Conservation (phyloP, 2,888 invertebrate species). For the Callimorpha dominula region DNA sequence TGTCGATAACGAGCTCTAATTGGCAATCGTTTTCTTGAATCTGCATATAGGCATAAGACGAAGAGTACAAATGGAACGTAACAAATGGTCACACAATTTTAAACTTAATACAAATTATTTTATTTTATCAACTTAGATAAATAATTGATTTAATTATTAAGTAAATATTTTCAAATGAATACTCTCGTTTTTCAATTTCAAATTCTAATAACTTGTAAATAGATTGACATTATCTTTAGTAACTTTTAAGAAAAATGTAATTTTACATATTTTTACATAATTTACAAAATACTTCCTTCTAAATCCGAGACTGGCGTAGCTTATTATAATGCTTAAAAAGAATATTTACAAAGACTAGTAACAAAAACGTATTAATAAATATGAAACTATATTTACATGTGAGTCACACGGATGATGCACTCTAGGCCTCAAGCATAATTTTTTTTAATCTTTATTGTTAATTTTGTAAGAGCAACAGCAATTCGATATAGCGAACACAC, state of each 20-base stretch:
- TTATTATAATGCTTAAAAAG: conserved; percentile 49
- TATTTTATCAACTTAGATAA: neutral
- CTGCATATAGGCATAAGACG: no score
- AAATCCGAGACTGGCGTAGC: conserved; percentile 16
- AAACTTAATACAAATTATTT: neutral
- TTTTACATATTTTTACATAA: neutral
- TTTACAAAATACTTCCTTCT: conserved; percentile 8
- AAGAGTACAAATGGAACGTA: no score
- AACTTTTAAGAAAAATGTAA: neutral
- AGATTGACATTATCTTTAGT: neutral
- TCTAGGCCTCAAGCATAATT: conserved; percentile 69
- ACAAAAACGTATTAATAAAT: conserved; percentile 54
- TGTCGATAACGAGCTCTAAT: neutral
- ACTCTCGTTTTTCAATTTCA: neutral
- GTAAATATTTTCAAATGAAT: no score
- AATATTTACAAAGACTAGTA: conserved; percentile 63
- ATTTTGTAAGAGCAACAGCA: conserved; percentile 39
- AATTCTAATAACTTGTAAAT: neutral
- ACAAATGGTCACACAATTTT: no score
- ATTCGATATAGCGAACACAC: conserved; percentile 26
- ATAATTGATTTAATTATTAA: neutral
- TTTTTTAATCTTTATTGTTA: conserved; percentile 18
- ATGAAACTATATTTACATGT: conserved; percentile 57
- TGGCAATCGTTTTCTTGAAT: no score
- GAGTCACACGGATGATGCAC: conserved; percentile 72